Conservation (phyloP, 2,113 vertebrate genomes). For the Megatriorchis doriae region DNA sequence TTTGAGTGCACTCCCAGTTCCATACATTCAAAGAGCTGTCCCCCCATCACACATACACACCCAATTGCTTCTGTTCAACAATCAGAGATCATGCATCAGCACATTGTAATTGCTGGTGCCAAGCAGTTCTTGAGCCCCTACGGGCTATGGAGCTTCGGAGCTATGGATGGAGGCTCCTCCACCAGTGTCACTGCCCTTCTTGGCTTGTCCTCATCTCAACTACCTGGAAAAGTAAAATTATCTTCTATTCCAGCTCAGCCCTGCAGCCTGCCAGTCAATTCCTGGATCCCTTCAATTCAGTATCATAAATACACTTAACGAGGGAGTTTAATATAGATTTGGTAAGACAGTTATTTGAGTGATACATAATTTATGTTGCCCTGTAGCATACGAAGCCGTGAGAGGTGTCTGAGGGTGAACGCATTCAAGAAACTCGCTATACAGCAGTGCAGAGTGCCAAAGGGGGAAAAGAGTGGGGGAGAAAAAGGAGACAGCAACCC, state of each 20-base stretch:
- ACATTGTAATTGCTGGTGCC: not conserved
- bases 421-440: not conserved
- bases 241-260: not conserved
- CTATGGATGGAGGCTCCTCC: not conserved
- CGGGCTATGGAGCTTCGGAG: not conserved
- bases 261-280: not conserved
- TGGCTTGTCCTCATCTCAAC: not conserved
- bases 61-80: not conserved
- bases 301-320: slow-evolving; percentile 32
- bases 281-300: not conserved
- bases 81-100: not conserved
- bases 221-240: not conserved
- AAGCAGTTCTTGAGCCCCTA: not conserved
- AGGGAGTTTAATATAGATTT: slow-evolving; percentile 33
- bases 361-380: slow-evolving; percentile 51
- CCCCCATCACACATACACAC: not conserved
- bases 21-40: slow-evolving; percentile 6
- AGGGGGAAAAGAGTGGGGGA: not conserved
- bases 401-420: not conserved
- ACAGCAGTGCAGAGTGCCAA: not conserved
- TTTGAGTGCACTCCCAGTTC: slow-evolving; percentile 30
- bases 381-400: not conserved
- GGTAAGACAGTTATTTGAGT: not conserved
- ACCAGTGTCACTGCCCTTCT: not conserved
- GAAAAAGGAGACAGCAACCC: not conserved